Evolutionary conservation across 1,140 invertebrate species (phyloP), one percentile per base, ranked within the genome.

Genomic region (Drosophila pruinosa): DNA sequence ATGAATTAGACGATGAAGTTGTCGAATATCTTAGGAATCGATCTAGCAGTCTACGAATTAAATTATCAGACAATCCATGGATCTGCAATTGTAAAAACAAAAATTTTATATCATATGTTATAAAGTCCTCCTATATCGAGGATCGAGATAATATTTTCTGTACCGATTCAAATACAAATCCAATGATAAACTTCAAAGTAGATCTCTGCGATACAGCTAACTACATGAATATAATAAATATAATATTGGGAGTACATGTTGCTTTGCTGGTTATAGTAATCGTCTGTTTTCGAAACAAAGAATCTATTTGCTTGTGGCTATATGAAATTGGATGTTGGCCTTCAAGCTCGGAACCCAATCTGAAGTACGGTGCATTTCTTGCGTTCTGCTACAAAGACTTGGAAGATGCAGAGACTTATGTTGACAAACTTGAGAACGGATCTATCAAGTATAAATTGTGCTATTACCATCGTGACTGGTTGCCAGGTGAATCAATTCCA

Each of bases 381-480:
- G 54, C 39, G 0, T 57, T 43, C 19, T 21, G 36, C 10, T 22
- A 57, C 38, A 1, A 14, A 24, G 39, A 57, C 14, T 57, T 12
- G 3, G 10, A 57, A 4, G 22, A 28, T 4, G 24, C 41, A 4
- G 24, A 31, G 10, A 15, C 28, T 8, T 58, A 19, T n/a, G 15
- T 58, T 3, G 54, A 58, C 2, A 26, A n/a, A 0, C n/a, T 58
- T 15, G 54, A 58, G 24, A 45, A 21, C 0, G 22, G 54, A 10
- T 7, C 15, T 7, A 22, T 17, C 1, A 17, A 14, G 12, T 45
- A 31, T 31, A 43, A 58, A 17, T 10, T 58, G 3, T 43, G 54
- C 15, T 58, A 12, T 2, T 58, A 58, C 26, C 15, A 58, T 12
- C 54, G 54, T 5, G 39, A 58, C 4, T 58, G 54, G 54, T 17